Conservation (phyloP, 2,113 vertebrate genomes). For the Rhagologus leucostigma region DNA sequence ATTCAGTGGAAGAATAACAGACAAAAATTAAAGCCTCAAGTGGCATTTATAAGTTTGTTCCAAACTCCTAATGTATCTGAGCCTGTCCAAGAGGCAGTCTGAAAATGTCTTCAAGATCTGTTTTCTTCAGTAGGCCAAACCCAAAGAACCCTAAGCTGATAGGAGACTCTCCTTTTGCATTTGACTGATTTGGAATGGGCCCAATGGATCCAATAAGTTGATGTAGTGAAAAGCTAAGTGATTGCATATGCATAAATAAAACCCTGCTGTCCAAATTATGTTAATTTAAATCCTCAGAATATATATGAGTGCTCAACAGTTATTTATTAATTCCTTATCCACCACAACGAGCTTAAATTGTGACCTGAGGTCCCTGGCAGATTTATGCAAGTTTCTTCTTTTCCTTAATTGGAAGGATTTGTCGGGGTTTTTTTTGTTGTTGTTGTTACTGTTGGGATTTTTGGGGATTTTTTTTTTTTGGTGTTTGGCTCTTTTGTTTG, state of each 20-base stretch:
- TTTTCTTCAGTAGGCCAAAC: not conserved
- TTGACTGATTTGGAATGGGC: not conserved
- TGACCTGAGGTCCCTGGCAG: not conserved
- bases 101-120: not conserved
- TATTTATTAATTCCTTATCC: slow-evolving; percentile 8
- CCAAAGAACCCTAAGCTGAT: not conserved
- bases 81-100: not conserved
- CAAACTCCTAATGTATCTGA: not conserved
- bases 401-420: not conserved
- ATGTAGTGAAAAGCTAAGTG: not conserved
- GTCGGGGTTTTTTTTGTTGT: not conserved
- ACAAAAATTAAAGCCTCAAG: not conserved
- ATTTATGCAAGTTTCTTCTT: not conserved
- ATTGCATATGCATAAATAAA: not conserved
- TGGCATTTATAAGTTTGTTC: not conserved
- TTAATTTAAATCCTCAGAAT: not conserved
- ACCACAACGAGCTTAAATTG: not conserved
- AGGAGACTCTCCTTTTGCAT: not conserved
- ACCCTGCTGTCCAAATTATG: not conserved
- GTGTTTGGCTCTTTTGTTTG: not conserved
- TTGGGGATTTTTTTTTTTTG: not conserved
- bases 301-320: not conserved
- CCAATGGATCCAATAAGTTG: not conserved
- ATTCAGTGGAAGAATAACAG: not conserved
- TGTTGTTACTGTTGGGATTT: not conserved